These are phyloP conservation scores for Tamandua tetradactyla DNA, from an alignment of 2,797 vertebrate species.

Conservation along the genomic window DNA sequence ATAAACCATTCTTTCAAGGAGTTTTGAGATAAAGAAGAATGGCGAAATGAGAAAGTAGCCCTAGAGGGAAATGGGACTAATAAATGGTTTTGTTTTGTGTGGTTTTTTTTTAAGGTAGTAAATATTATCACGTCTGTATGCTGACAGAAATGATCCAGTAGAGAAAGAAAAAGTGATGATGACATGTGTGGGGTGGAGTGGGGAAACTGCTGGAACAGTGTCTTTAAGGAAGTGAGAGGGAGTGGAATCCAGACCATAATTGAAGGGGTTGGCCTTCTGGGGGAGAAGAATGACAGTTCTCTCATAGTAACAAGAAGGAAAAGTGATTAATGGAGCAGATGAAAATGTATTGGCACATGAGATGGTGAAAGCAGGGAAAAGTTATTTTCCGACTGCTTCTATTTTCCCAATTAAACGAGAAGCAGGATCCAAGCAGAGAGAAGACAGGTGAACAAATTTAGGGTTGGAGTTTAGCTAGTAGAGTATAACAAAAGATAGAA, in stretches of 20 bases:
- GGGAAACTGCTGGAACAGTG: not conserved
- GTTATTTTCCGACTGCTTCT: not conserved
- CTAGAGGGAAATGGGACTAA: not conserved
- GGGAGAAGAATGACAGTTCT: not conserved
- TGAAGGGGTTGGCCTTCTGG: not conserved
- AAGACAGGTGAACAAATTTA: not conserved
- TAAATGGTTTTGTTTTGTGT: not conserved
- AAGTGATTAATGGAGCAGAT: not conserved
- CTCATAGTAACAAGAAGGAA: not conserved
- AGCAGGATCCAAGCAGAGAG: not conserved
- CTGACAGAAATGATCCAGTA: not conserved
- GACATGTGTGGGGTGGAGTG: not conserved
- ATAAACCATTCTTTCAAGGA: not conserved
- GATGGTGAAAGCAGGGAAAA: not conserved
- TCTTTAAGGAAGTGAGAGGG: not conserved
- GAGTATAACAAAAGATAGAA: not conserved
- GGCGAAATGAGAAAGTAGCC: not conserved
- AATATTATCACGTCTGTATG: not conserved
- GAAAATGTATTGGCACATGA: not conserved
- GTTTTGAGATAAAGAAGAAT: not conserved
- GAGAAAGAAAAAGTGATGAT: not conserved
- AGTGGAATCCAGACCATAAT: not conserved
- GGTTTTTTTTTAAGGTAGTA: not conserved
- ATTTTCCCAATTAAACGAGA: not conserved
- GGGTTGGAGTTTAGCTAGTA: not conserved